Conservation (phyloP, 2,888 invertebrate genomes). For the Margaritifera margaritifera region DNA sequence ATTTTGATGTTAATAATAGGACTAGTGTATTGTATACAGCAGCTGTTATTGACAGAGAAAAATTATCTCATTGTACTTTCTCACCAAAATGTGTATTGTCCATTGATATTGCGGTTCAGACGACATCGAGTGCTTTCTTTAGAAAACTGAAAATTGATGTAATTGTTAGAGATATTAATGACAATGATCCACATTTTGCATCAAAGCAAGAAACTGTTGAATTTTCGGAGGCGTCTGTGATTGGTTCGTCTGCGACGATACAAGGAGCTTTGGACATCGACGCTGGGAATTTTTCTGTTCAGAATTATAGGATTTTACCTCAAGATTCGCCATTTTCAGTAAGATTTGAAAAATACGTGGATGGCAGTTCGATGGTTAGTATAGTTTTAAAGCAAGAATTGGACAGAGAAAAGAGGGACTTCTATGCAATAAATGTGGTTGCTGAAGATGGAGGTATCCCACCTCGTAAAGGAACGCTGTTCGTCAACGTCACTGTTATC, state of each 20-base stretch:
- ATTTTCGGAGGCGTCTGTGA: slow-evolving; percentile 48
- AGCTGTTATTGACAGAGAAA: slow-evolving; percentile 44
- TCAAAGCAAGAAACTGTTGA: slow-evolving; percentile 34
- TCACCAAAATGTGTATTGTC: slow-evolving; percentile 32
- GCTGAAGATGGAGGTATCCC: slow-evolving; percentile 54
- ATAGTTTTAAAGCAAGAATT: slow-evolving; percentile 45
- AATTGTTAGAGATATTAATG: slow-evolving; percentile 54
- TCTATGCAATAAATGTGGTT: slow-evolving; percentile 46
- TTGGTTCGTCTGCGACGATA: slow-evolving; percentile 38
- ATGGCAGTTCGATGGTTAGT: slow-evolving; percentile 48
- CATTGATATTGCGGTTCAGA: slow-evolving; percentile 54
- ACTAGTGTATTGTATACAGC: slow-evolving; percentile 44
- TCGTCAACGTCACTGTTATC: slow-evolving; percentile 41
- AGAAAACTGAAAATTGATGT: slow-evolving; percentile 52
- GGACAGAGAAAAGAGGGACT: slow-evolving; percentile 50
- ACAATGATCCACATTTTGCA: slow-evolving; percentile 55
- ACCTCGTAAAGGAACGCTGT: slow-evolving; percentile 35
- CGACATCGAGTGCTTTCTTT: slow-evolving; percentile 48
- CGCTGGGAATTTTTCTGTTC: slow-evolving; percentile 46
- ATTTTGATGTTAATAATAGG: slow-evolving; percentile 44
- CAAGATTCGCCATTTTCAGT: slow-evolving; percentile 42
- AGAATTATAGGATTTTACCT: slow-evolving; percentile 42
- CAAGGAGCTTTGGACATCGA: slow-evolving; percentile 51
- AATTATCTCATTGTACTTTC: slow-evolving; percentile 38
- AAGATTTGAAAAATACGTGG: slow-evolving; percentile 32